phyloP scores from a whole-genome alignment of 2,888 invertebrate species.

The Amiota minor region DNA sequence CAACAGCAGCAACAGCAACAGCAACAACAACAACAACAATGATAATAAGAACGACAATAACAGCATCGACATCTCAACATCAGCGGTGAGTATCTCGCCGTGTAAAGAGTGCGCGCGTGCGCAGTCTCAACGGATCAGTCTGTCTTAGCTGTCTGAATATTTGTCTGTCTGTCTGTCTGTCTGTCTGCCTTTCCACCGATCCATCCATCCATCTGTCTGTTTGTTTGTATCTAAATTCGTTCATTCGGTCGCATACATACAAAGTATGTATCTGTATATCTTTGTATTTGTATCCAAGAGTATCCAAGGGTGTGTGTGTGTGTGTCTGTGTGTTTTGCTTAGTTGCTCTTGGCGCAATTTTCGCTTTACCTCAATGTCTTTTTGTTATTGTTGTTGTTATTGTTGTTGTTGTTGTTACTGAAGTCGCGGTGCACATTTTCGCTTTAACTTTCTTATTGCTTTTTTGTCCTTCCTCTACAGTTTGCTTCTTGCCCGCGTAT shows the following conservation, averaged over 20 bases:
- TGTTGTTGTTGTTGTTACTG: constrained; percentile 34
- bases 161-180: constrained; percentile 36
- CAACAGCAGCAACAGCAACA: constrained; percentile 40
- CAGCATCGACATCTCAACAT: constrained; percentile 36
- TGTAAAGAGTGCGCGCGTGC: constrained; percentile 61
- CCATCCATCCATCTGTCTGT: constrained; percentile 36
- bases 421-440: constrained; percentile 29
- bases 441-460: constrained; percentile 26
- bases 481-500: background rate
- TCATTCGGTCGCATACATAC: constrained; percentile 10
- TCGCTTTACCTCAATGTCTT: constrained; percentile 45
- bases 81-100: constrained; percentile 32
- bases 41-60: constrained; percentile 38
- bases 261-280: background rate
- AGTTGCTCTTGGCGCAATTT: constrained; percentile 53
- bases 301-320: constrained; percentile 50
- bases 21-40: constrained; percentile 34
- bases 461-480: background rate
- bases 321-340: constrained; percentile 51
- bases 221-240: constrained; percentile 27
- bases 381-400: constrained; percentile 44
- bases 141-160: constrained; percentile 46
- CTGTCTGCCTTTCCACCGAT: constrained; percentile 31
- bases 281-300: constrained; percentile 15
- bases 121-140: constrained; percentile 61